A percentile compares a stretch with the other conserved stretches of the same genome.
Conservation (phyloP, 2,113 vertebrate genomes). For the Forbesichthys agassizii region DNA sequence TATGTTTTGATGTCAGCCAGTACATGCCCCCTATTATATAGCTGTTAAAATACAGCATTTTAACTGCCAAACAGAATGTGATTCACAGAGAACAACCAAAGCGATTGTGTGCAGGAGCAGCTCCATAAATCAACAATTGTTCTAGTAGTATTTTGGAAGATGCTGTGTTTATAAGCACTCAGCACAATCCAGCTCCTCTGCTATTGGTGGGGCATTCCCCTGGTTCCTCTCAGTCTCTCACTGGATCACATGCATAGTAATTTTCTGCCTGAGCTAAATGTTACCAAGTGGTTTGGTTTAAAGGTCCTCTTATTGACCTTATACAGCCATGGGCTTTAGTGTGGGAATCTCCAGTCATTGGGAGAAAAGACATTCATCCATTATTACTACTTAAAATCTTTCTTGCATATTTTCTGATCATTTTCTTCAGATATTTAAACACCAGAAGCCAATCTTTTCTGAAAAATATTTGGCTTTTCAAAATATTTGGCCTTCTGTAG, state of each 20-base stretch:
- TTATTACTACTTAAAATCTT: no score
- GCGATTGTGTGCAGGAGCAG: slow-evolving; percentile 11
- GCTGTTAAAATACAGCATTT: neutral
- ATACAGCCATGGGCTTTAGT: no score
- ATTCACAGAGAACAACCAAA: slow-evolving; percentile 10
- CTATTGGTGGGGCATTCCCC: slow-evolving; percentile 29
- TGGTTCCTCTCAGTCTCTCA: neutral
- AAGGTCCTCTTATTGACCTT: no score
- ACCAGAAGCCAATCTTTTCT: no score
- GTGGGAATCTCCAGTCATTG: no score
- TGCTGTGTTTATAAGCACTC: slow-evolving; percentile 22
- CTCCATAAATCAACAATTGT: slow-evolving; percentile 44
- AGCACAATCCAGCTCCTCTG: slow-evolving; percentile 18
- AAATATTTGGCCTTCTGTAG: neutral
- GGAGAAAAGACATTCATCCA: no score
- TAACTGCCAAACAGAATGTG: neutral
- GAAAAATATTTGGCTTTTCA: neutral
- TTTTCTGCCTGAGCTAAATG: neutral
- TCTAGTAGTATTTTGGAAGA: neutral
- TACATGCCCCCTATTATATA: no score
- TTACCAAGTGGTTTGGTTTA: neutral
- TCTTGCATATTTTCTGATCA: no score
- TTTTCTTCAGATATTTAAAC: no score
- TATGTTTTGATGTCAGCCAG: no score
- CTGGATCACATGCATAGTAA: neutral